Evolutionary conservation across 2,113 vertebrate species (phyloP).

Genomic region (Hassar affinis): DNA sequence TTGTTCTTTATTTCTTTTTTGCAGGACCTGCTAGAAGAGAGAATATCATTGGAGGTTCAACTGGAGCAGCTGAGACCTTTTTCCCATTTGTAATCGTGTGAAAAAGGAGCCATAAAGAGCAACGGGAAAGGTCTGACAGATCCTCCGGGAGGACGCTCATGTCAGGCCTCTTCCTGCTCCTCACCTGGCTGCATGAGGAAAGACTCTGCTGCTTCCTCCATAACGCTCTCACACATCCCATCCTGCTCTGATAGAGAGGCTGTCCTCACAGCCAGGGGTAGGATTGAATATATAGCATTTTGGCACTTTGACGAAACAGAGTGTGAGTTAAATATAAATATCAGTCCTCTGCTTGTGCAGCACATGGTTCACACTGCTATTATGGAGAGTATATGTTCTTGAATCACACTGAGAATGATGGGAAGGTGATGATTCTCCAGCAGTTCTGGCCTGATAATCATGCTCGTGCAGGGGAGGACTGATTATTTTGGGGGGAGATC

Average conservation of each 20-base stretch:
- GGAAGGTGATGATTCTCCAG: conserved; percentile 22
- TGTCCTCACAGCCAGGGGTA: conserved; percentile 26
- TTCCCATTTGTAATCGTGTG: conserved; percentile 88
- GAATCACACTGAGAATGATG: neutral
- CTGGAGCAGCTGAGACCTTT: conserved; percentile 99
- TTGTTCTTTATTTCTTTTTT: conserved; percentile 23
- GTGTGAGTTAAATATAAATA: conserved; percentile 25
- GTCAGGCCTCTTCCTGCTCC: conserved; percentile 75
- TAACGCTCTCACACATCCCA: conserved; percentile 24
- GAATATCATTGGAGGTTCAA: conserved; percentile 98
- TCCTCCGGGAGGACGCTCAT: conserved; percentile 76
- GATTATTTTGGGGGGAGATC: conserved; percentile 17
- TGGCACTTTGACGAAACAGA: conserved; percentile 54
- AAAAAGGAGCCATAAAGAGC: conserved; percentile 64
- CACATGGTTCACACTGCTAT: neutral
- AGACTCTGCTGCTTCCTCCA: conserved; percentile 43
- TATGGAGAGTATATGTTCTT: neutral
- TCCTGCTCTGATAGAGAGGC: conserved; percentile 7
- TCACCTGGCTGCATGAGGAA: conserved; percentile 63
- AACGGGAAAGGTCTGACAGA: conserved; percentile 67
- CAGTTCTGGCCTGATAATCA: conserved; percentile 40
- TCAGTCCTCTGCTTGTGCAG: conserved; percentile 36
- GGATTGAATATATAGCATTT: conserved; percentile 43
- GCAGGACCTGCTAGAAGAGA: conserved; percentile 96
- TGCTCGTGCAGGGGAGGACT: conserved; percentile 18